Conservation (phyloP, 2,888 invertebrate species). For the Diarsia brunnea region DNA sequence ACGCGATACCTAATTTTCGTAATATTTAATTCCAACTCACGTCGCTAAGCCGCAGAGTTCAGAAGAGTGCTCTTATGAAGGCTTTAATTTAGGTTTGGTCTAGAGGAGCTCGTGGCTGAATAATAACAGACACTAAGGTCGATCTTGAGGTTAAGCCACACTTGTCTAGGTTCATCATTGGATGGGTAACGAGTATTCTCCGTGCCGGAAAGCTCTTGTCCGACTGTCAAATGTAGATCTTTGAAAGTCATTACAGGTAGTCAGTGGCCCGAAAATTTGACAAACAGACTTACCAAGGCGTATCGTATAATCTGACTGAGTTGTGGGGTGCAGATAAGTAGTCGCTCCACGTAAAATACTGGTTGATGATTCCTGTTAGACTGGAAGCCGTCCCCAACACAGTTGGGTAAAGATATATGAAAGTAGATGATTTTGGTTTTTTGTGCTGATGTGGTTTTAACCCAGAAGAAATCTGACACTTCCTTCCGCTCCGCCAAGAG, state of each 20-base stretch:
- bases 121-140: background rate
- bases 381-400: background rate
- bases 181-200: background rate
- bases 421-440: too few relatives aligned
- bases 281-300: background rate
- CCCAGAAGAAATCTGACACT: too few relatives aligned
- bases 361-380: background rate
- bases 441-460: too few relatives aligned
- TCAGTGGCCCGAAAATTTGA: background rate
- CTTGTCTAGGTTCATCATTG: background rate
- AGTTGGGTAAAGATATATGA: background rate
- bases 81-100: background rate
- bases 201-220: accelerated
- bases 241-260: background rate
- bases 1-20: background rate
- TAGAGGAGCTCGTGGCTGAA: background rate
- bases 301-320: background rate
- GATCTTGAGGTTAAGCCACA: background rate
- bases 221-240: background rate
- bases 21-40: background rate
- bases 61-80: background rate
- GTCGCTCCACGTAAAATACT: background rate
- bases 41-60: background rate
- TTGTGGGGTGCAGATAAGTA: background rate
- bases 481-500: too few relatives aligned